Conservation (phyloP, 1,140 invertebrate species). For the Musca domestica region DNA sequence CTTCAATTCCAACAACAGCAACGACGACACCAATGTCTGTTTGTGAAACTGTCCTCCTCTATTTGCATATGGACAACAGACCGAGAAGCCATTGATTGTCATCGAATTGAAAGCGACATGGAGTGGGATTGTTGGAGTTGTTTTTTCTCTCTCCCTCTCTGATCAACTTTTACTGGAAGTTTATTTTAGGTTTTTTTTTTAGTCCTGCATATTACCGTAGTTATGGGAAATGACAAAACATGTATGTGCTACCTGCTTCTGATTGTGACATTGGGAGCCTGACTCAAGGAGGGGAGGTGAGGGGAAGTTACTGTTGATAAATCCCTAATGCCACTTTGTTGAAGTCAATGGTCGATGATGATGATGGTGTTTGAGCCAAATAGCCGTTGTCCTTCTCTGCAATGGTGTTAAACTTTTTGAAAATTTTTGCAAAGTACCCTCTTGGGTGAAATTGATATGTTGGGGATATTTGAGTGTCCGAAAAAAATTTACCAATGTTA, state of each 20-base stretch:
- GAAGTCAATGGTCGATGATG: too few species aligned
- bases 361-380: too few species aligned
- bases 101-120: background rate
- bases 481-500: too few species aligned
- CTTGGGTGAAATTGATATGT: background rate
- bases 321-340: slow-evolving; percentile 25
- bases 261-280: too few species aligned
- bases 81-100: slow-evolving; percentile 19
- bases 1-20: background rate
- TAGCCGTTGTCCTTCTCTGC: too few species aligned
- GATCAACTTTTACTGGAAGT: background rate
- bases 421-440: background rate
- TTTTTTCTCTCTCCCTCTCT: too few species aligned
- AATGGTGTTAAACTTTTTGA: too few species aligned
- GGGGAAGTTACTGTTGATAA: slow-evolving; percentile 17
- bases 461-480: too few species aligned
- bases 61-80: slow-evolving; percentile 9
- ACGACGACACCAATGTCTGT: background rate
- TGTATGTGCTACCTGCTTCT: too few species aligned
- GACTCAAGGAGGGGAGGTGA: background rate
- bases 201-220: too few species aligned
- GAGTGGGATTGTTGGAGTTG: background rate
- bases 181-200: background rate
- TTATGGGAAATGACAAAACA: too few species aligned
- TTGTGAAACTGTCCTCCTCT: background rate